Conservation (phyloP, 1,140 invertebrate species). For the Drosophila paulistorum region DNA sequence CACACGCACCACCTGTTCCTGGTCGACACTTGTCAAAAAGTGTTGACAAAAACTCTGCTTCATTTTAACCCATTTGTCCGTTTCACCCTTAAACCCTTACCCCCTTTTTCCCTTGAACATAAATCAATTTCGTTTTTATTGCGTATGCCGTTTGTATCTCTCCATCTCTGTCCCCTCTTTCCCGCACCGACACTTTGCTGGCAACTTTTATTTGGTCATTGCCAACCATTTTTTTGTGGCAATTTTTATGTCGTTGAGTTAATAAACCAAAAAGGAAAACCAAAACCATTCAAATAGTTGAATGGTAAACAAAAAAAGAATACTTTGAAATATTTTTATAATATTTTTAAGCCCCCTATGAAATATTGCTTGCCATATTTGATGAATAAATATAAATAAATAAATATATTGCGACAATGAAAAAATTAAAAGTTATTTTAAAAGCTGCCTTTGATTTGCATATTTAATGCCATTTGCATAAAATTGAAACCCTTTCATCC, state of each 20-base stretch:
- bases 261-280: slow-evolving; percentile 61
- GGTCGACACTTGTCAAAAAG: slow-evolving; percentile 11
- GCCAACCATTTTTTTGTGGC: slow-evolving; percentile 55
- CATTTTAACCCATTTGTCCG: slow-evolving; percentile 35
- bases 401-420: slow-evolving; percentile 59
- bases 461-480: slow-evolving; percentile 72
- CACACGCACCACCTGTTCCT: slow-evolving; percentile 18
- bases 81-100: no score
- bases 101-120: slow-evolving; percentile 53
- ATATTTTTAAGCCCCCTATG: slow-evolving; percentile 71
- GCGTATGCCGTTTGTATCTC: slow-evolving; percentile 61
- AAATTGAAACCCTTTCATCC: slow-evolving; percentile 26
- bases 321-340: slow-evolving; percentile 47
- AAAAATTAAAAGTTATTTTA: slow-evolving; percentile 66
- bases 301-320: slow-evolving; percentile 14
- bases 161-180: neutral
- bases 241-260: slow-evolving; percentile 62
- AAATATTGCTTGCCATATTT: slow-evolving; percentile 64
- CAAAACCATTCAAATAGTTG: slow-evolving; percentile 22
- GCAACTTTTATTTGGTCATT: slow-evolving; percentile 58
- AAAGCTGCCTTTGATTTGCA: slow-evolving; percentile 68
- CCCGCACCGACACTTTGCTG: neutral
- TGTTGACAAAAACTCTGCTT: slow-evolving; percentile 52
- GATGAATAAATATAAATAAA: slow-evolving; percentile 67
- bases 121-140: slow-evolving; percentile 77